These are phyloP conservation scores for Aricia artaxerxes DNA, from an alignment of 2,888 invertebrate species.

Conservation along the genomic window DNA sequence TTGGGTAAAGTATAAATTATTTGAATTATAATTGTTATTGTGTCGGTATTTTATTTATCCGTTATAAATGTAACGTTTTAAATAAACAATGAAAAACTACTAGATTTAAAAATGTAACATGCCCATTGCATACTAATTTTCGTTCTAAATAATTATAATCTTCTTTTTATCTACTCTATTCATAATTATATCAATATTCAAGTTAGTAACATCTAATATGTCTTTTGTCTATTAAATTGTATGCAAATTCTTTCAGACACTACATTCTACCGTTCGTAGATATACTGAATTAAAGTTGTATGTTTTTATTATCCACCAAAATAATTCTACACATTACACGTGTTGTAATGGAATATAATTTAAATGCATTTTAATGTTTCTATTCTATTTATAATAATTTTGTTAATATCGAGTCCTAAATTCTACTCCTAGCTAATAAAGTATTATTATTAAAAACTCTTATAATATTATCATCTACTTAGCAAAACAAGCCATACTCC, in stretches of 20 bases:
- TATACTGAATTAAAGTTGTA: conserved; percentile 35
- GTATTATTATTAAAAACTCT: conserved; percentile 55
- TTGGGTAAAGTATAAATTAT: conserved; percentile 15
- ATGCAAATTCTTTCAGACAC: conserved; percentile 28
- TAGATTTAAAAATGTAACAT: conserved; percentile 27
- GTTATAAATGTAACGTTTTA: conserved; percentile 19
- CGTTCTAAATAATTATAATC: conserved; percentile 17
- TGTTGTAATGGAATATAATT: conserved; percentile 78
- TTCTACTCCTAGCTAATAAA: conserved; percentile 31
- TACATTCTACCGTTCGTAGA: conserved; percentile 42
- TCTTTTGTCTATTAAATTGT: conserved; percentile 23
- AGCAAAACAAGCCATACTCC: conserved; percentile 76
- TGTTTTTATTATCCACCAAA: conserved; percentile 16
- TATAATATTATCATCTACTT: conserved; percentile 55
- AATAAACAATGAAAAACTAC: conserved; percentile 29
- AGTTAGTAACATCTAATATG: conserved; percentile 31
- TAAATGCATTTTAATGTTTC: conserved; percentile 44
- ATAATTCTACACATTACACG: conserved; percentile 55
- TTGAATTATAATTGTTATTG: neutral
- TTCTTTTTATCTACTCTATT: conserved; percentile 25
- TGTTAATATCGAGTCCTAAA: conserved; percentile 41
- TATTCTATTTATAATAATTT: conserved; percentile 35
- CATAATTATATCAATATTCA: neutral
- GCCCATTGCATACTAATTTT: conserved; percentile 26
- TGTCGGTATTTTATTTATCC: neutral